Base-by-base conservation (phyloP, 1,140 invertebrate genomes). In the Probaryconus sp. region DNA sequence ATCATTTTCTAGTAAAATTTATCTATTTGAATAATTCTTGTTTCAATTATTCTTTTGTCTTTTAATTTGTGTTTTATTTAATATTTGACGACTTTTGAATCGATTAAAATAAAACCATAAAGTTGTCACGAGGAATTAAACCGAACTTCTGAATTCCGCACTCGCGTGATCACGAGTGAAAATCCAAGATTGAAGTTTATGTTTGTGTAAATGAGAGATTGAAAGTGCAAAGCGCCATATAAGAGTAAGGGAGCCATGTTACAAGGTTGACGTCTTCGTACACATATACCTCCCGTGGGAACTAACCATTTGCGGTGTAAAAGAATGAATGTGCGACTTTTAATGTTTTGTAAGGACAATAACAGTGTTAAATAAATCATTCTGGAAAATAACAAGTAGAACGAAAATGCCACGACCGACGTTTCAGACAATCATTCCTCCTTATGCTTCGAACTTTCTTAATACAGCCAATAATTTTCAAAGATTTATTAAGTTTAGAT, bases 251-350 rank as follows among this genome's bases (percentile, higher is more conserved):
- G 63, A 76, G 67, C 69, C 75, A 73, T 61, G 69, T 77, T 69
- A 67, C 69, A 70, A 77, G 75, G 75, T 74, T 70, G 71, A 74
- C 70, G 70, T 77, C 65, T 77, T 58, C 43, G 51, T 37, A 64
- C 63, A 71, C 56, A 48, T 64, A 60, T 42, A 60, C 42, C 30
- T 40, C 45, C 43, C 70, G 65, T 74, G 70, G 65, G 76, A 77
- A 77, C 58, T 55, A 38, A 67, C 74, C 69, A 65, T 77, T 72
- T 71, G 63, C 64, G 58, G 45, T 33, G 58, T 11, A 48, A 65
- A 43, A 50, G 68, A 76, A 73, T 40, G 43, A 60, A 63, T 69
- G 53, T 56, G 58, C 24, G 63, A 69, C 56, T 69, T 58, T 37
- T 50, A 48, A 48, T 31, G 60, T 64, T 77, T 67, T 53, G 50